Evolutionary conservation across 1,140 invertebrate species (phyloP).

Genomic region (Homalodisca vitripennis): DNA sequence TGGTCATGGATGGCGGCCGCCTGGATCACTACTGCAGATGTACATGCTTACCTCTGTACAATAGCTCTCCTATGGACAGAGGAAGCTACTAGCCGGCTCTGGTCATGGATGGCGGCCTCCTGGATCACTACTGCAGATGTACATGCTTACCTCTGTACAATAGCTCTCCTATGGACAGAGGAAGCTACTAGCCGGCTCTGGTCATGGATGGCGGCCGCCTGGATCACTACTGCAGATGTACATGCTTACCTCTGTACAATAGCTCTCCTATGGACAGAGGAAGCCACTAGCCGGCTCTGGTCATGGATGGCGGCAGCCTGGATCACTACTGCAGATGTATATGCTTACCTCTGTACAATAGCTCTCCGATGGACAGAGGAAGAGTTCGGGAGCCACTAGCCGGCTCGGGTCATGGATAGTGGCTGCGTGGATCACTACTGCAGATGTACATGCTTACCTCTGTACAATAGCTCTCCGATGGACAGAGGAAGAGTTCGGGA

Average conservation of each 20-base stretch:
- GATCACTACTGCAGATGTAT: constrained; percentile 42
- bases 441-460: constrained; percentile 39
- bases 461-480: constrained; percentile 40
- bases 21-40: no score
- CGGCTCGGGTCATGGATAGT: constrained; percentile 39
- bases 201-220: no score
- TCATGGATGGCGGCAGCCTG: constrained; percentile 41
- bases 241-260: constrained; percentile 43
- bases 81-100: no score
- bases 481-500: constrained; percentile 42
- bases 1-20: no score
- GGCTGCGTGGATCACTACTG: neutral
- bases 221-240: no score
- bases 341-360: constrained; percentile 43
- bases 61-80: no score
- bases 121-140: no score
- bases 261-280: constrained; percentile 39
- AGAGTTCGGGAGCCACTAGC: constrained; percentile 39
- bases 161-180: no score
- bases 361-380: constrained; percentile 39
- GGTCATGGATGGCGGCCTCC: no score
- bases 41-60: no score
- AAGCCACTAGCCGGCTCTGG: constrained; percentile 39
- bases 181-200: no score
- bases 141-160: no score